Percentiles rank a stretch among this genome's conserved stretches.
Evolutionary conservation across 1,140 invertebrate genomes (phyloP).

Genomic region (Brachionus rotundiformis): DNA sequence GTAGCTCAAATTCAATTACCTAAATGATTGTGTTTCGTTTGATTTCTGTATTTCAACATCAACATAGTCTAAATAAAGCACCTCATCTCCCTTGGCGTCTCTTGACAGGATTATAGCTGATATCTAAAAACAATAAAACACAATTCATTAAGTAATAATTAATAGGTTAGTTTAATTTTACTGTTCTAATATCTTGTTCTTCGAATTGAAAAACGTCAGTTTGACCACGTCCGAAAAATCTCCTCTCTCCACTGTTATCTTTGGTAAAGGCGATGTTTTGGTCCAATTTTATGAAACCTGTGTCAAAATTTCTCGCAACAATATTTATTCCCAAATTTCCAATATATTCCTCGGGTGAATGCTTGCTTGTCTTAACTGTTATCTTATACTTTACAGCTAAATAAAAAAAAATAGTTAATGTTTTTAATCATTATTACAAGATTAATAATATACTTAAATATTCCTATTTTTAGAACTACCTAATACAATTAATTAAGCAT

Average conservation of each 20-base stretch:
- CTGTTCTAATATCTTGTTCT: slow-evolving; percentile 51
- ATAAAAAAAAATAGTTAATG: background rate
- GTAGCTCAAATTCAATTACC: background rate
- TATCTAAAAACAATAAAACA: slow-evolving; percentile 3
- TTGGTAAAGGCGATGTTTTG: background rate
- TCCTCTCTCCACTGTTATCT: background rate
- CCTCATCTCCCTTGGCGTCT: slow-evolving; percentile 42
- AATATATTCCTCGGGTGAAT: slow-evolving; percentile 29
- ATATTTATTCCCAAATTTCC: slow-evolving; percentile 50
- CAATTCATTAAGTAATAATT: too few species aligned
- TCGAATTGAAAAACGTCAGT: slow-evolving; percentile 43
- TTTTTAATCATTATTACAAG: too few species aligned
- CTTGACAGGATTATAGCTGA: slow-evolving; percentile 41
- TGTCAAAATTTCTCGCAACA: slow-evolving; percentile 41
- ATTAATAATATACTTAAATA: too few species aligned
- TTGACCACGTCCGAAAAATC: slow-evolving; percentile 24
- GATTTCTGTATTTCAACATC: slow-evolving; percentile 46
- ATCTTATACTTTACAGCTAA: slow-evolving; percentile 50
- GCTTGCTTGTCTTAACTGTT: slow-evolving; percentile 32
- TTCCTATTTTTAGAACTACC: too few species aligned
- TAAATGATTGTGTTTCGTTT: slow-evolving; percentile 24
- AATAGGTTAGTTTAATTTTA: background rate
- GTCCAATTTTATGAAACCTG: slow-evolving; percentile 46
- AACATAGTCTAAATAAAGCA: slow-evolving; percentile 46
- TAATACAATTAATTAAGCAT: too few species aligned